Percentiles rank a stretch among this genome's conserved stretches.
Evolutionary conservation across 2,888 invertebrate species (phyloP).

Genomic region (Amitus sp.): DNA sequence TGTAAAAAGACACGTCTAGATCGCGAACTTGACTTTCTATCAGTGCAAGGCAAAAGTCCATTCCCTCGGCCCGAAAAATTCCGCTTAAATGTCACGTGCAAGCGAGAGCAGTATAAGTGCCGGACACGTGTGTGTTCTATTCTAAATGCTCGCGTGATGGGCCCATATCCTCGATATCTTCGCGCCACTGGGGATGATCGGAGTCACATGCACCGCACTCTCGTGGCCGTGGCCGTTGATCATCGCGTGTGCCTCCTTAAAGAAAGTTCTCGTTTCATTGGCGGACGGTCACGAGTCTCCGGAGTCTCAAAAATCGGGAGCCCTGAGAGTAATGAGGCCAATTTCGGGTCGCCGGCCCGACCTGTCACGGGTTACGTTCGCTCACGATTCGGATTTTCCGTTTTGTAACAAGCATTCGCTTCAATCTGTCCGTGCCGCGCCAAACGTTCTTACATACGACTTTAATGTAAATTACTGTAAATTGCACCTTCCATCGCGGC

Average conservation of each 20-base stretch:
- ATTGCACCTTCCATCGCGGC: neutral
- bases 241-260: conserved; percentile 40
- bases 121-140: conserved; percentile 34
- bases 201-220: conserved; percentile 37
- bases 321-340: conserved; percentile 37
- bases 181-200: conserved; percentile 31
- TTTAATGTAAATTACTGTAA: neutral
- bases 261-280: conserved; percentile 38
- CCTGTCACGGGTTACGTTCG: conserved; percentile 32
- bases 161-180: conserved; percentile 39
- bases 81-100: conserved; percentile 41
- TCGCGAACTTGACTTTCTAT: conserved; percentile 41
- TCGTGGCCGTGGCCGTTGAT: conserved; percentile 29
- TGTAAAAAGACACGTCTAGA: conserved; percentile 39
- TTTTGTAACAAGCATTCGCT: conserved; percentile 32
- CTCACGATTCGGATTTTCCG: conserved; percentile 35
- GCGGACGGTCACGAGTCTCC: conserved; percentile 37
- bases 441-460: neutral
- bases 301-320: conserved; percentile 29
- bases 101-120: conserved; percentile 37
- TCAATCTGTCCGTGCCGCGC: conserved; percentile 15
- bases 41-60: conserved; percentile 34
- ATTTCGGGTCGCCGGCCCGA: conserved; percentile 39
- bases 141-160: conserved; percentile 38
- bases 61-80: conserved; percentile 5